phyloP scores from a whole-genome alignment of 2,888 invertebrate genomes.

The Palloptera scutellata region DNA sequence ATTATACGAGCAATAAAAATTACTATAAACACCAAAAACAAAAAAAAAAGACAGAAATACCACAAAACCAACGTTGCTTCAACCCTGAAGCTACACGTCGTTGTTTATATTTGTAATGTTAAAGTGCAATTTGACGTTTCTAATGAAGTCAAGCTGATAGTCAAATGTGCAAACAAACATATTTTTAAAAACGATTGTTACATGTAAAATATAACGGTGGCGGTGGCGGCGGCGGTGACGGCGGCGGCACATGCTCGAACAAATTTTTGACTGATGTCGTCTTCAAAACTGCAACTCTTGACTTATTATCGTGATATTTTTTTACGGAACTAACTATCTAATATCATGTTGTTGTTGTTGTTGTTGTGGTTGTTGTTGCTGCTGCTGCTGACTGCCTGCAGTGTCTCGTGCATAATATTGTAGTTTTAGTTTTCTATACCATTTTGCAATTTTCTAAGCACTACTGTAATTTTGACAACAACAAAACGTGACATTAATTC shows the following conservation, averaged over 20 bases:
- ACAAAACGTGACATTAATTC: constrained; percentile 29
- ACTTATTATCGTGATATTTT: background rate
- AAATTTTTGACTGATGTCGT: constrained; percentile 2
- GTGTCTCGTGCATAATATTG: background rate
- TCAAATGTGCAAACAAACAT: constrained; percentile 4
- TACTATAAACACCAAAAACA: no score
- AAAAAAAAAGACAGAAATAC: no score
- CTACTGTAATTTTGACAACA: constrained; percentile 4
- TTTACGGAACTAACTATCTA: background rate
- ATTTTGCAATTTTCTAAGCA: background rate
- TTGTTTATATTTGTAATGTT: constrained; percentile 2
- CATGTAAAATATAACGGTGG: background rate
- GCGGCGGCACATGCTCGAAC: background rate
- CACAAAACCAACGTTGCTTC: no score
- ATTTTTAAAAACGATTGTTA: no score
- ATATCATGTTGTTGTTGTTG: background rate
- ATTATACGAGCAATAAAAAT: no score
- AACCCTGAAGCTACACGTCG: no score
- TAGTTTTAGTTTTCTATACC: background rate
- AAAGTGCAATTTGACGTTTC: constrained; percentile 6
- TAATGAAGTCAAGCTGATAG: constrained; percentile 11
- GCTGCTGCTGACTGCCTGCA: background rate
- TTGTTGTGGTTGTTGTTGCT: background rate
- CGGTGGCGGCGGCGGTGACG: constrained; percentile 5
- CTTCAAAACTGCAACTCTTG: background rate